Evolutionary conservation across 1,140 invertebrate genomes (phyloP).

Genomic region (Caenorhabditis tropicalis): DNA sequence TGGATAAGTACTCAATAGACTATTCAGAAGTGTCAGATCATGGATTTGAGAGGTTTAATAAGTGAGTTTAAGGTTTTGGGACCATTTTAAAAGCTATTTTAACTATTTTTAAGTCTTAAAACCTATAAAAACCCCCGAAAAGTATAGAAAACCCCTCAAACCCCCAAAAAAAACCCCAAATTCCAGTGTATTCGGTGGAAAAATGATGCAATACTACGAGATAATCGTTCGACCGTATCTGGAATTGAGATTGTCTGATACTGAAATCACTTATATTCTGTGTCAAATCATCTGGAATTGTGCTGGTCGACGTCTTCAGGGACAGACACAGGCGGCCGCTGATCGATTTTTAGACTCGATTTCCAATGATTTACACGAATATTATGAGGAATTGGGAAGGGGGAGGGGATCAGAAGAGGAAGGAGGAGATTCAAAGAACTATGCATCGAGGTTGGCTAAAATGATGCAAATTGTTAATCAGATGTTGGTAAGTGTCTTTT

Average conservation of each 20-base stretch:
- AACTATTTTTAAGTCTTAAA: too few relatives aligned
- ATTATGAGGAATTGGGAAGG: background rate
- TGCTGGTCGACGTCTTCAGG: constrained; percentile 3
- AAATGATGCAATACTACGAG: background rate
- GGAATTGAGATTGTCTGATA: background rate
- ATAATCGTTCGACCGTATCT: background rate
- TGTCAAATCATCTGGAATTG: background rate
- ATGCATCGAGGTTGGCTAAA: background rate
- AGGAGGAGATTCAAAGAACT: background rate
- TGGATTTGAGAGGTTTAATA: background rate
- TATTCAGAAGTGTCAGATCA: background rate
- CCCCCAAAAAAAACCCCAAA: background rate
- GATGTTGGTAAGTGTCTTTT: background rate
- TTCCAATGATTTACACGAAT: background rate
- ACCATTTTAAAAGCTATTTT: too few relatives aligned
- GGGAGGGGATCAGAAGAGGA: background rate
- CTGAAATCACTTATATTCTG: constrained; percentile 2
- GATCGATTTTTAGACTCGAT: background rate
- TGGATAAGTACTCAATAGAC: background rate
- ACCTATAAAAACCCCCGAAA: too few relatives aligned
- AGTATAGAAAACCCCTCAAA: too few relatives aligned
- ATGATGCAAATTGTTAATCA: constrained; percentile 7
- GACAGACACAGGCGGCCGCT: background rate
- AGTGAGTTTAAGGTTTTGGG: too few relatives aligned
- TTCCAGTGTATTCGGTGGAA: constrained; percentile 11